These are phyloP conservation scores for Acropora yongei DNA, from an alignment of 64 coral and sea anemone genomes.

Conservation along the genomic window DNA sequence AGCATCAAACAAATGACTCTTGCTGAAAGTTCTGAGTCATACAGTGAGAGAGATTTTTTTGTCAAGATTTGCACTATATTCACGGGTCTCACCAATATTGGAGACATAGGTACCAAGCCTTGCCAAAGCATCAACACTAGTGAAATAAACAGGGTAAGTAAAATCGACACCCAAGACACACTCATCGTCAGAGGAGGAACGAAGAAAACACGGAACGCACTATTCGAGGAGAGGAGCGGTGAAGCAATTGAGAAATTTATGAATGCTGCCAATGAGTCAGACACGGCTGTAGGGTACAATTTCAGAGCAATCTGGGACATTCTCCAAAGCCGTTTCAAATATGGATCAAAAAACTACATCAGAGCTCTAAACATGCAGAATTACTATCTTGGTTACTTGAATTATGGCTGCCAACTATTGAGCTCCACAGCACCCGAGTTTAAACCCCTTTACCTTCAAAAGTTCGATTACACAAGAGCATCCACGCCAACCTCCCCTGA, in stretches of 20 bases:
- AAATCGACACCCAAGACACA: conserved; percentile 20
- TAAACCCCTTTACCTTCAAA: not conserved
- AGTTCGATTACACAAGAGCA: conserved; percentile 50
- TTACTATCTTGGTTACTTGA: conserved; percentile 40
- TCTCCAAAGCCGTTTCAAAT: conserved; percentile 31
- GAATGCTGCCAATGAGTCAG: not conserved
- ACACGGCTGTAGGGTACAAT: not conserved
- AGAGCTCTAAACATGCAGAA: conserved; percentile 46
- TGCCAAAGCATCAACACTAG: conserved; percentile 32
- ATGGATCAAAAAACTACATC: not conserved
- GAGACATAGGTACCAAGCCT: not conserved
- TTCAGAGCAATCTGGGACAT: conserved; percentile 64
- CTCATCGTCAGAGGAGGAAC: conserved; percentile 53
- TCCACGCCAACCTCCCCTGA: not conserved
- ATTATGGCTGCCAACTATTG: conserved; percentile 39
- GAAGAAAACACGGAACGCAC: conserved; percentile 1
- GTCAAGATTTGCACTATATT: conserved; percentile 31
- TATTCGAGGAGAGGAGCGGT: not conserved
- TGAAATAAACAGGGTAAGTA: not conserved
- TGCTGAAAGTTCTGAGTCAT: conserved; percentile 24
- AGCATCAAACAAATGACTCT: conserved; percentile 35
- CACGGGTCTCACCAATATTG: not conserved
- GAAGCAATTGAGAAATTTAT: not conserved
- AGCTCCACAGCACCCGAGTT: not conserved
- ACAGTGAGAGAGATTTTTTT: conserved; percentile 45